phyloP scores from a whole-genome alignment of 2,797 vertebrate genomes.

The Coilia nasus region DNA sequence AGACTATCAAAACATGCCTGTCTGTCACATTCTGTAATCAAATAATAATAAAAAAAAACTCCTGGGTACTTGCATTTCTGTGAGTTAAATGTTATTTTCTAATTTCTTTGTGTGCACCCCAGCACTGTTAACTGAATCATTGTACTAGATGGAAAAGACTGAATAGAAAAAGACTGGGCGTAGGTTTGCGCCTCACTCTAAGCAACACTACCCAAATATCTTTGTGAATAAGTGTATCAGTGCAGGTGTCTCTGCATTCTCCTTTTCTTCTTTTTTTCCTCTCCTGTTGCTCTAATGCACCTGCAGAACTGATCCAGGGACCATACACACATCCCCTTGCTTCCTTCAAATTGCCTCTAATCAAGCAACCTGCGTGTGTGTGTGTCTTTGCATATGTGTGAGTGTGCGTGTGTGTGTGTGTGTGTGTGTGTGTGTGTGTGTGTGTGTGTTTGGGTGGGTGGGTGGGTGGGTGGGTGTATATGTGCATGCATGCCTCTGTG shows the following conservation, averaged over 20 bases:
- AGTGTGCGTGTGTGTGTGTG: too few relatives aligned
- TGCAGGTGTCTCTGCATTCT: neutral
- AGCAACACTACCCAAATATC: neutral
- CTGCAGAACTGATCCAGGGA: constrained; percentile 3
- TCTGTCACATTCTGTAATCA: too few relatives aligned
- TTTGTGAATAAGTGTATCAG: neutral
- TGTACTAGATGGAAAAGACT: neutral
- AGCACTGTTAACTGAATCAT: neutral
- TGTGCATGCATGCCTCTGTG: too few relatives aligned
- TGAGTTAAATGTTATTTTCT: too few relatives aligned
- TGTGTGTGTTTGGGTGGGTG: too few relatives aligned
- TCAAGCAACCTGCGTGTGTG: neutral
- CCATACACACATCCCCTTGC: neutral
- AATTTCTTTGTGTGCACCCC: too few relatives aligned
- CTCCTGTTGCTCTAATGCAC: neutral
- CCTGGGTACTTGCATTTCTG: too few relatives aligned
- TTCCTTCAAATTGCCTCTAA: neutral
- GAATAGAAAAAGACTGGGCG: neutral
- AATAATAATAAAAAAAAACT: too few relatives aligned
- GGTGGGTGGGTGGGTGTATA: too few relatives aligned
- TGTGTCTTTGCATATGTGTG: too few relatives aligned
- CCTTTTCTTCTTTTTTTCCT: neutral
- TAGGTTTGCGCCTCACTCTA: neutral
- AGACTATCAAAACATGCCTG: too few relatives aligned
- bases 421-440: too few relatives aligned